Percentiles rank a stretch among this genome's conserved stretches.
These are phyloP conservation scores for Metridium senile DNA, from an alignment of 92 coral and sea anemone species.

Conservation along the genomic window DNA sequence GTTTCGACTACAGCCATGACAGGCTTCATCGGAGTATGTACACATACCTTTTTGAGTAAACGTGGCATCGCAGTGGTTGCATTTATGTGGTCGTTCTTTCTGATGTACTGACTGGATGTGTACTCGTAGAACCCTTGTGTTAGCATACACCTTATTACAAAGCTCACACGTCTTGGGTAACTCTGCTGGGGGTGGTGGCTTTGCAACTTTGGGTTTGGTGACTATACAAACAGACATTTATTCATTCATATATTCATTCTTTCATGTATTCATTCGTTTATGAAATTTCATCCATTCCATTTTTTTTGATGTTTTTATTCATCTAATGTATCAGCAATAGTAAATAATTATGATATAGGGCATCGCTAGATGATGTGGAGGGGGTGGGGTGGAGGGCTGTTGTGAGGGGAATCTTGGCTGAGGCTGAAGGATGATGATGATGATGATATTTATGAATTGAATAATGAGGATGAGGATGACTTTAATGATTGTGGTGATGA, in stretches of 20 bases:
- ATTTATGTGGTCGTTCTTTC: slow-evolving; percentile 75
- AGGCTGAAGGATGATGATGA: too few relatives aligned
- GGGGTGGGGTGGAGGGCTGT: too few relatives aligned
- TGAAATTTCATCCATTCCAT: slow-evolving; percentile 1
- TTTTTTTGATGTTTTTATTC: slow-evolving; percentile 13
- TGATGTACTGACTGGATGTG: slow-evolving; percentile 73
- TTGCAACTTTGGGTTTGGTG: background rate
- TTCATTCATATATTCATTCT: too few relatives aligned
- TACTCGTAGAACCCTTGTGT: slow-evolving; percentile 62
- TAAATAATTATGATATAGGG: too few relatives aligned
- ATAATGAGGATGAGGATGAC: too few relatives aligned
- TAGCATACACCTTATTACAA: slow-evolving; percentile 75
- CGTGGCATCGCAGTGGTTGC: slow-evolving; percentile 76
- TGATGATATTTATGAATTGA: too few relatives aligned
- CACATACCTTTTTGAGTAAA: slow-evolving; percentile 78
- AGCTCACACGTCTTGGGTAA: slow-evolving; percentile 51
- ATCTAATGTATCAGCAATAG: background rate
- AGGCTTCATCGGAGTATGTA: too few relatives aligned
- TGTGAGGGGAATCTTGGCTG: too few relatives aligned
- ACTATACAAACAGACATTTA: background rate
- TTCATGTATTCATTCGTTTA: too few relatives aligned
- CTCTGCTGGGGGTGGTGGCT: slow-evolving; percentile 21
- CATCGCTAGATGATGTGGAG: too few relatives aligned
- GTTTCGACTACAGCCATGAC: too few relatives aligned
- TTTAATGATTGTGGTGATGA: too few relatives aligned